phyloP scores from a whole-genome alignment of 2,888 invertebrate species.

The Euplagia quadripunctaria region DNA sequence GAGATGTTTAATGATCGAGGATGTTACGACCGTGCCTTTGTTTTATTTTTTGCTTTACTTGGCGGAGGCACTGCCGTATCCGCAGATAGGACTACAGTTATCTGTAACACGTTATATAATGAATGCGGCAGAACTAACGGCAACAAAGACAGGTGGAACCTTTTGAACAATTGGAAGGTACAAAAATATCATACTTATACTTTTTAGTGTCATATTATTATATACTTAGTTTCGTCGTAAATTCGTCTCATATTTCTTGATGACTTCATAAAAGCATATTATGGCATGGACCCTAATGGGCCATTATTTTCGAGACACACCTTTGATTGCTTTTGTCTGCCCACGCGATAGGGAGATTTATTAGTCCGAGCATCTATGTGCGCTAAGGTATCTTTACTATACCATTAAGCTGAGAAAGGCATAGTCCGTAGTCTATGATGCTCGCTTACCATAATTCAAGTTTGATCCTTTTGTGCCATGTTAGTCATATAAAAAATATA shows the following conservation, averaged over 20 bases:
- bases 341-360: constrained; percentile 61
- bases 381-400: neutral
- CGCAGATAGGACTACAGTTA: neutral
- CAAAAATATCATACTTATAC: constrained; percentile 9
- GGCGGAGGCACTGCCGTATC: too few relatives aligned
- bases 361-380: constrained; percentile 39
- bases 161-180: neutral
- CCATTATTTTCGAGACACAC: constrained; percentile 64
- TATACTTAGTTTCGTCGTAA: constrained; percentile 20
- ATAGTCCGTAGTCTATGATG: too few relatives aligned
- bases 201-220: constrained; percentile 12
- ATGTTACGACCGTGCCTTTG: too few relatives aligned
- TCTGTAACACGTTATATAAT: neutral
- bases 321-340: constrained; percentile 56
- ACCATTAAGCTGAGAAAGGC: neutral
- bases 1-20: too few relatives aligned
- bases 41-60: too few relatives aligned
- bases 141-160: neutral
- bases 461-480: neutral
- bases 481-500: too few relatives aligned
- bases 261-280: constrained; percentile 62
- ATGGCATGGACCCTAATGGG: constrained; percentile 55
- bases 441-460: too few relatives aligned
- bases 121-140: neutral
- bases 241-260: constrained; percentile 45